Conservation (phyloP, 2,113 vertebrate genomes). For the Chionis minor region DNA sequence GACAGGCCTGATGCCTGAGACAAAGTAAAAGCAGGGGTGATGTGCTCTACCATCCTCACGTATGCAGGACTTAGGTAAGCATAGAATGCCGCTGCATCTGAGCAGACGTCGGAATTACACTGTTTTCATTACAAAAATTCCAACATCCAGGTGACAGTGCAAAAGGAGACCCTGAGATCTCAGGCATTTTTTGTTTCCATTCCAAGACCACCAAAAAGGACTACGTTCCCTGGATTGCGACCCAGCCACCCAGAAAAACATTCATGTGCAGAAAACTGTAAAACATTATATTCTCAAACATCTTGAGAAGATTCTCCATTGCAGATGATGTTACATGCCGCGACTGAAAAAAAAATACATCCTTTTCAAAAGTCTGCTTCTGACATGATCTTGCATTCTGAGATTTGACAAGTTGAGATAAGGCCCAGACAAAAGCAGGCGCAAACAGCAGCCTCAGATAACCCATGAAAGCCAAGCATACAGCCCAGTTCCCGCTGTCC, state of each 20-base stretch:
- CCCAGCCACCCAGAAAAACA: background rate
- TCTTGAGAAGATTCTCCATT: background rate
- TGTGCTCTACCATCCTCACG: background rate
- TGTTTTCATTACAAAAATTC: rapidly evolving
- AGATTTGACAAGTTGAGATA: background rate
- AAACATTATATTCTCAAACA: background rate
- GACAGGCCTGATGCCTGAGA: background rate
- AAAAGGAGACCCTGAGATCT: background rate
- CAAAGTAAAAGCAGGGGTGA: background rate
- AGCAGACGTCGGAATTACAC: background rate
- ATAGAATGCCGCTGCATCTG: background rate
- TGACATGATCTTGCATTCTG: background rate
- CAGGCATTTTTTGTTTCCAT: background rate
- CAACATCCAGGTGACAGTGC: background rate
- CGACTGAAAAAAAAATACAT: background rate
- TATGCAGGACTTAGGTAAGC: background rate
- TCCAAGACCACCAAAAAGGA: background rate
- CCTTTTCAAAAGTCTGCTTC: background rate
- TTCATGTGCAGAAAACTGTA: background rate
- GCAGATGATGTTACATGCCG: rapidly evolving
- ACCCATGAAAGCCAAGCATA: background rate
- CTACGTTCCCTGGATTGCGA: rapidly evolving
- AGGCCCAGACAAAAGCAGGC: background rate
- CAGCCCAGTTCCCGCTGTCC: background rate
- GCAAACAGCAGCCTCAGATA: background rate